These are phyloP conservation scores for Zophobas morio DNA, from an alignment of 1,140 invertebrate genomes.

Conservation along the genomic window DNA sequence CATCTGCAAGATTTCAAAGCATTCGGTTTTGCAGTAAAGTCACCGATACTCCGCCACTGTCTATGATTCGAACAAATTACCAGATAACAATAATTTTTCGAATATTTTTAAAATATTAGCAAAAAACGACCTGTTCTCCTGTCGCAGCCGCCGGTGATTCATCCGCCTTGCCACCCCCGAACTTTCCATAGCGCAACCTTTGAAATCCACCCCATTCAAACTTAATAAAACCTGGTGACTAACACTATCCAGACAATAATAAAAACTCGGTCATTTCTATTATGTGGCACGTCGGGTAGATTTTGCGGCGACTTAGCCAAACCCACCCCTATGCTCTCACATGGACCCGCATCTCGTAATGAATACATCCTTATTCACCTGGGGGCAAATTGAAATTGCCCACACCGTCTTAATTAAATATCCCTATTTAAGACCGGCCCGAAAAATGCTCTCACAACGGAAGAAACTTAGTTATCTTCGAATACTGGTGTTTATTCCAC, in stretches of 20 bases:
- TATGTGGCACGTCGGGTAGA: constrained; percentile 2
- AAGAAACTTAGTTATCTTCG: background rate
- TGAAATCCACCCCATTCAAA: background rate
- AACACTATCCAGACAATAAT: constrained; percentile 14
- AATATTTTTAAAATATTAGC: too few relatives aligned
- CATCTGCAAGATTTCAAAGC: too few relatives aligned
- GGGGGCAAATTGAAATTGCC: background rate
- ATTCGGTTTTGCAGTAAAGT: too few relatives aligned
- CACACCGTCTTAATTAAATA: constrained; percentile 3
- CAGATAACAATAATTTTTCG: too few relatives aligned
- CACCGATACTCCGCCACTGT: too few relatives aligned
- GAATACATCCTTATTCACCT: constrained; percentile 32
- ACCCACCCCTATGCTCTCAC: constrained; percentile 30
- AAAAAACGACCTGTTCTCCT: background rate
- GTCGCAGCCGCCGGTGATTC: background rate
- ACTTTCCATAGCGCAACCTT: background rate
- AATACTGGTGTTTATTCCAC: background rate
- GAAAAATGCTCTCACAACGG: background rate
- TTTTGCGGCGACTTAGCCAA: constrained; percentile 9
- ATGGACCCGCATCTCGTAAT: constrained; percentile 26
- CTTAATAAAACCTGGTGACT: constrained; percentile 15
- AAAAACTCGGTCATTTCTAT: constrained; percentile 32
- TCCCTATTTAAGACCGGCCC: background rate
- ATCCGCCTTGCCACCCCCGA: too few relatives aligned
- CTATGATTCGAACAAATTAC: too few relatives aligned